Conservation (phyloP, 2,113 vertebrate species). For the Strix aluco region DNA sequence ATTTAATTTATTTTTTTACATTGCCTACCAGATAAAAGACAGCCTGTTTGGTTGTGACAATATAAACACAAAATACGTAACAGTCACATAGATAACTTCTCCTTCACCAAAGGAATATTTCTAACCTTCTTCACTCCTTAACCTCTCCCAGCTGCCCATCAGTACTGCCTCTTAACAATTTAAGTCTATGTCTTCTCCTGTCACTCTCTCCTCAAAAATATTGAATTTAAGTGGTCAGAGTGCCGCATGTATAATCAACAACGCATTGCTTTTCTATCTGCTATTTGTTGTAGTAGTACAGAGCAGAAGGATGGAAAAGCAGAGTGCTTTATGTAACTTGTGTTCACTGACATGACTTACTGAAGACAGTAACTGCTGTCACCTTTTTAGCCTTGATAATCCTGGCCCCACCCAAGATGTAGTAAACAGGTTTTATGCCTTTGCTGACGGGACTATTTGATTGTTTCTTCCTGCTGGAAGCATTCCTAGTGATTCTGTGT, state of each 20-base stretch:
- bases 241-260: rapidly evolving
- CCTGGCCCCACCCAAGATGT: not conserved
- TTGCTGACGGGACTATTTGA: not conserved
- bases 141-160: not conserved
- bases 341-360: not conserved
- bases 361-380: not conserved
- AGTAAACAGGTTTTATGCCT: not conserved
- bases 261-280: not conserved
- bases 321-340: not conserved
- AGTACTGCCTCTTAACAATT: not conserved
- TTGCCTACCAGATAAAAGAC: not conserved
- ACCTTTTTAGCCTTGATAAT: not conserved
- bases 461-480: not conserved
- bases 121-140: not conserved
- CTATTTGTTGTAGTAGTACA: not conserved
- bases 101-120: not conserved
- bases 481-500: not conserved
- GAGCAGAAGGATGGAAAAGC: not conserved
- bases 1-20: not conserved
- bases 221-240: not conserved
- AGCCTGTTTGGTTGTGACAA: not conserved
- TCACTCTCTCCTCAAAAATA: not conserved
- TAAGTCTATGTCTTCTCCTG: not conserved
- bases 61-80: not conserved
- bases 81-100: not conserved